Base-by-base conservation (phyloP, 2,888 invertebrate species). In the Callinectes sapidus region DNA sequence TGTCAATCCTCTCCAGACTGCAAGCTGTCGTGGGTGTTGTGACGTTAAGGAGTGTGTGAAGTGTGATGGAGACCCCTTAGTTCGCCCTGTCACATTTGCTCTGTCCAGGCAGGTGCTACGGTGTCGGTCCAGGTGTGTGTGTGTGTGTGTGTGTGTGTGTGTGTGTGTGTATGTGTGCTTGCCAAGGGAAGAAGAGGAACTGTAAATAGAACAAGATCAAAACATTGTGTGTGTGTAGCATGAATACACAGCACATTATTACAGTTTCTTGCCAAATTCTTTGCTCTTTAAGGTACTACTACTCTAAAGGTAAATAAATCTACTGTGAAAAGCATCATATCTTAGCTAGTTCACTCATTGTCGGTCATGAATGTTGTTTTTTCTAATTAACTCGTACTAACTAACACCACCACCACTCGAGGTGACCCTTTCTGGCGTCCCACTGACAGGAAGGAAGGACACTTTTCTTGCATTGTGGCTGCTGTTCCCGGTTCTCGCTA, bases 61-160 rank as follows among this genome's bases (percentile, higher is more conserved):
- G 0, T 77, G 71, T n/a, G 71, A 10, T 77, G 71, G 23, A 13
- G 8, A n/a, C 32, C 3, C 35, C 1, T 81, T 1, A n/a, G n/a
- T n/a, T 71, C 16, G 81, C 32, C 35, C 81, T 81, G 81, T 81
- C 81, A 35, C 32, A 13, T 81, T 81, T 81, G 32, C 32, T 81
- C 81, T 81, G 81, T 81, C 81, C 81, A 81, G 81, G 35, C 81
- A 81, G 81, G 81, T 81, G 81, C 81, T 81, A 81, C 35, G 18
- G 35, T 81, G 32, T 32, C 71, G 32, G 81, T 81, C 81, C 81
- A 81, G 81, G 6, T 35, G 81, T 81, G 81, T 16, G 81, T 32
- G 35, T 81, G 35, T 18, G 71, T 1, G 35, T 35, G 81, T 23
- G 35, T 81, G 81, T 28, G 81, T 35, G 35, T 35, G 81, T 32